Base-by-base conservation (phyloP, 2,888 invertebrate species). In the Hydriomena furcata region DNA sequence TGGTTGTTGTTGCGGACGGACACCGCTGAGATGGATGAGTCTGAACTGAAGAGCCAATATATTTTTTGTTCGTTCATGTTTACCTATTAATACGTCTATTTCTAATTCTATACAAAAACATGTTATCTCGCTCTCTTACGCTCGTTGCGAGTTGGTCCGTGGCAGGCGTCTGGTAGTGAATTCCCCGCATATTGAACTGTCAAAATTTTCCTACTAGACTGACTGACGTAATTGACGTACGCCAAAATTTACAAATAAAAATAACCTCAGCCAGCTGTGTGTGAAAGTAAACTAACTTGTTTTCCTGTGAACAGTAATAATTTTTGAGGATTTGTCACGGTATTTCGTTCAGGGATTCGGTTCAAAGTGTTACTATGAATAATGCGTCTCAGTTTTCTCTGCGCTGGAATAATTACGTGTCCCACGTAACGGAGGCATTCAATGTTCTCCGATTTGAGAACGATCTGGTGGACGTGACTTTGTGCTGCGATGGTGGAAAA, bases 321-420 rank as follows among this genome's bases (percentile, higher is more conserved):
- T n/a, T 21, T 24, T 17, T 24, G 24, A n/a, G 23, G 10, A 41
- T 41, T 27, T 8, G 25, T 41, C 7, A 34, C 7, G 10, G 7
- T 23, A 44, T 49, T 42, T 40, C 10, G 10, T 24, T 37, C 12
- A 21, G 24, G 17, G 1, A n/a, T 45, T 23, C 8, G 12, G 42
- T 25, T 42, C 27, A 1, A 32, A 42, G 27, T 47, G 47, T 31
- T 50, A 74, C 65, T 75, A 90, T 89, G 88, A 89, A 86, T 84
- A 89, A 93, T 82, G 93, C 93, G 76, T 94, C 95, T 77, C 96
- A 96, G 76, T 97, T 95, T 85, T 95, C 96, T 60, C 89, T 97
- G 64, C 94, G 95, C 61, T 97, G 97, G 97, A 96, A 96, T 81
- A 96, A 96, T 85, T 96, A 96, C 79, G 92, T 95, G 74, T 92